Conservation (phyloP, 2,797 vertebrate species). For the Epinephelus coioides region DNA sequence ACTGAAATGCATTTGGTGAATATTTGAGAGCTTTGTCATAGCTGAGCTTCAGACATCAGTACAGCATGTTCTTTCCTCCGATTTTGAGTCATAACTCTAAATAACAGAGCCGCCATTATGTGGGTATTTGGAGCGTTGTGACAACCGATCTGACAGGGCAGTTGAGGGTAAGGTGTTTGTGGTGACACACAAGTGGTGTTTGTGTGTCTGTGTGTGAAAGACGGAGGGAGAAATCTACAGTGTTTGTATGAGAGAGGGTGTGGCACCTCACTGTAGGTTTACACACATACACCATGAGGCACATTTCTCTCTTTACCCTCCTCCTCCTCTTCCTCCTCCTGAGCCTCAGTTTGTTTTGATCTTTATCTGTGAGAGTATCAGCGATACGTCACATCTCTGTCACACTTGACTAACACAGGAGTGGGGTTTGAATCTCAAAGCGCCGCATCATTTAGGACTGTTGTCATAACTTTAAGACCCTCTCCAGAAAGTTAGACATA, state of each 20-base stretch:
- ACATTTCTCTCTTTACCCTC: slow-evolving; percentile 25
- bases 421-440: slow-evolving; percentile 18
- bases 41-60: slow-evolving; percentile 49
- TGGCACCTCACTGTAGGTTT: slow-evolving; percentile 42
- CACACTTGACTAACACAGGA: slow-evolving; percentile 3
- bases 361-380: slow-evolving; percentile 26
- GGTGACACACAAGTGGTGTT: slow-evolving; percentile 30
- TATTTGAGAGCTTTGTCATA: slow-evolving; percentile 64
- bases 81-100: slow-evolving; percentile 63
- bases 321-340: background rate
- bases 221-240: slow-evolving; percentile 15
- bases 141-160: slow-evolving; percentile 40
- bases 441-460: background rate
- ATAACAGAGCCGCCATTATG: slow-evolving; percentile 57
- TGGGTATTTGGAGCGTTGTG: slow-evolving; percentile 43
- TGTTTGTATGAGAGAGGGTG: slow-evolving; percentile 58
- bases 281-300: slow-evolving; percentile 52
- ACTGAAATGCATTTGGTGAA: slow-evolving; percentile 33
- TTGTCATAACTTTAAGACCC: background rate
- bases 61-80: slow-evolving; percentile 63
- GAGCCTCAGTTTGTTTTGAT: slow-evolving; percentile 31
- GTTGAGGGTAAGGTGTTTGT: slow-evolving; percentile 68
- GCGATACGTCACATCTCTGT: slow-evolving; percentile 23
- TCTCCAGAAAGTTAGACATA: background rate
- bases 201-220: slow-evolving; percentile 18